Evolutionary conservation across 2,113 vertebrate species (phyloP).

Genomic region (Apteryx mantelli): DNA sequence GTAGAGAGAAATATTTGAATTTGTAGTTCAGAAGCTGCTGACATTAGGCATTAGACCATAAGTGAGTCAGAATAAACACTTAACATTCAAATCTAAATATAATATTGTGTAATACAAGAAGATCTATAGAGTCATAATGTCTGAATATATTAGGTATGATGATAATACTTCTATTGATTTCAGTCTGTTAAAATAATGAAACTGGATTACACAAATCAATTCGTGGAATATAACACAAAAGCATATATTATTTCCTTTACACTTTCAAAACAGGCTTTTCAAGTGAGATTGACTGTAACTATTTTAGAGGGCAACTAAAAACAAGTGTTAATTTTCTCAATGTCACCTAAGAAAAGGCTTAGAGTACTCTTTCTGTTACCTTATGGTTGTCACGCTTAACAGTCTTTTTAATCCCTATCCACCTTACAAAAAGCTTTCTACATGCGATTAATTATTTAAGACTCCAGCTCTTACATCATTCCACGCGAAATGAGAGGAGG

Average conservation of each 20-base stretch:
- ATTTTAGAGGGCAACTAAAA: constrained; percentile 30
- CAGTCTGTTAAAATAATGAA: constrained; percentile 65
- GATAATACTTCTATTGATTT: constrained; percentile 65
- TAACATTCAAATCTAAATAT: constrained; percentile 62
- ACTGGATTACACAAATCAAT: constrained; percentile 65
- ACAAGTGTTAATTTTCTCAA: constrained; percentile 43
- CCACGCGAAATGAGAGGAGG: constrained; percentile 40
- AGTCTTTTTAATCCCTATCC: constrained; percentile 22
- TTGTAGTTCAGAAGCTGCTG: constrained; percentile 34
- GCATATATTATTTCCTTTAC: constrained; percentile 39
- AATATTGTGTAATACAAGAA: constrained; percentile 58
- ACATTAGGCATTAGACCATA: constrained; percentile 38
- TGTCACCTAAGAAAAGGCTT: neutral
- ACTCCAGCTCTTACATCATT: constrained; percentile 30
- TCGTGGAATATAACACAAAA: constrained; percentile 39
- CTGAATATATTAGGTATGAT: constrained; percentile 64
- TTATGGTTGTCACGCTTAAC: constrained; percentile 25
- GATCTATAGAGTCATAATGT: constrained; percentile 57
- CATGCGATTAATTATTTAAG: constrained; percentile 56
- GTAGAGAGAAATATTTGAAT: constrained; percentile 22
- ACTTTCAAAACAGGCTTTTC: constrained; percentile 28
- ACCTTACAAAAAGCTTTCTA: constrained; percentile 51
- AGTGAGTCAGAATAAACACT: constrained; percentile 66
- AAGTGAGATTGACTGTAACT: constrained; percentile 32
- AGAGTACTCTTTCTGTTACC: constrained; percentile 12